Percentiles rank a stretch among this genome's conserved stretches.
Evolutionary conservation across 1,140 invertebrate genomes (phyloP).

Genomic region (Dreissena rostriformis): DNA sequence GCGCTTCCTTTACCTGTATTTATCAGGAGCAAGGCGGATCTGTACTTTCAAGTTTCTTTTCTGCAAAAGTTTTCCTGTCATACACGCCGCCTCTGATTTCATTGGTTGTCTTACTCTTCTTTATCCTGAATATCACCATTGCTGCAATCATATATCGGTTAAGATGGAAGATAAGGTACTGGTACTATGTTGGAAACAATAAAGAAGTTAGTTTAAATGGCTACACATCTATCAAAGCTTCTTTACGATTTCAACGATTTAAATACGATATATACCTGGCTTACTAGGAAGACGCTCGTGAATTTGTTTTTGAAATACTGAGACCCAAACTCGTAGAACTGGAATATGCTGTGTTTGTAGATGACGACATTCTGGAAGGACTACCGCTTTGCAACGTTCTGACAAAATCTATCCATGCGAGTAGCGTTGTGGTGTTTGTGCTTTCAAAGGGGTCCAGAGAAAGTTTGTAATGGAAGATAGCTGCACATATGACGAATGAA

Average conservation of each 20-base stretch:
- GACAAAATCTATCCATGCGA: not conserved
- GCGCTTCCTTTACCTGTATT: not conserved
- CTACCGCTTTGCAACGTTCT: not conserved
- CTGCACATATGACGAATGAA: not conserved
- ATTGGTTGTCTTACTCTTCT: not conserved
- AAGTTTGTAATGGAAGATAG: not conserved
- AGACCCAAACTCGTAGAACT: not conserved
- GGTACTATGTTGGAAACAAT: constrained; percentile 17
- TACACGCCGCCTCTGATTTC: constrained; percentile 1
- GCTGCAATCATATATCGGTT: not conserved
- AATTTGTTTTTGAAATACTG: not conserved
- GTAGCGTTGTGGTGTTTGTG: not conserved
- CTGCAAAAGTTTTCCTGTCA: not conserved
- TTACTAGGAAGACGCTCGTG: not conserved
- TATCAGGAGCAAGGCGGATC: not conserved
- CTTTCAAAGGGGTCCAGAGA: not conserved
- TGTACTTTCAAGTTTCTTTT: not conserved
- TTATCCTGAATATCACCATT: constrained; percentile 8
- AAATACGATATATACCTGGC: not conserved
- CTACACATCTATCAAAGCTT: not conserved
- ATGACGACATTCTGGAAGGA: not conserved
- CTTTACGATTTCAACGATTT: not conserved
- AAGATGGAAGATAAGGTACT: constrained; percentile 20
- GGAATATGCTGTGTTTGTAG: not conserved
- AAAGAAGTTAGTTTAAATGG: not conserved